Conservation (phyloP, 1,140 invertebrate species). For the Triops longicaudatus region DNA sequence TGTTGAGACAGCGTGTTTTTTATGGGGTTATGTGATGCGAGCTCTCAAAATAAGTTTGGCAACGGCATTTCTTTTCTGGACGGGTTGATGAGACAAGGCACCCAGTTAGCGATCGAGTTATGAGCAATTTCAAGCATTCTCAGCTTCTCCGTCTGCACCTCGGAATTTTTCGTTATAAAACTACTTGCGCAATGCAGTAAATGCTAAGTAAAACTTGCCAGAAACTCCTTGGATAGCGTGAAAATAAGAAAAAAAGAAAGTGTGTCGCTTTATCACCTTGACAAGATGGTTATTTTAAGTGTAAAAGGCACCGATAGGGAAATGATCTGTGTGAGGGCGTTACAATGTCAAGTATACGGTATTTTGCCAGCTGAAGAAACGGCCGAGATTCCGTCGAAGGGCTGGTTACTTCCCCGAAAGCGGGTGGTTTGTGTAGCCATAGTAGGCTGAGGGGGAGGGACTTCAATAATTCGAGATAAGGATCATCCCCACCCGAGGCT, state of each 20-base stretch:
- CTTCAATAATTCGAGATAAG: background rate
- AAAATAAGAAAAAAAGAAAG: background rate
- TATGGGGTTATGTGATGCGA: background rate
- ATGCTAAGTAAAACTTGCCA: background rate
- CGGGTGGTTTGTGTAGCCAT: too few relatives aligned
- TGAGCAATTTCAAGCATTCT: background rate
- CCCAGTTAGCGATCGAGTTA: constrained; percentile 1
- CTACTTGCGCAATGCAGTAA: background rate
- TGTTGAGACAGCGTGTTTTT: background rate
- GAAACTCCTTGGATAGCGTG: background rate
- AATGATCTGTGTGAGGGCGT: background rate
- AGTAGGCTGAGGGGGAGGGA: background rate
- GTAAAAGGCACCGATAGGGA: background rate
- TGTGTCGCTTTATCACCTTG: background rate
- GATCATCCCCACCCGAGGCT: background rate
- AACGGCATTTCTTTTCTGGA: background rate
- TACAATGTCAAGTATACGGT: background rate
- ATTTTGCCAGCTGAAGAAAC: background rate
- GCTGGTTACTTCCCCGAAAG: too few relatives aligned
- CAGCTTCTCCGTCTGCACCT: background rate
- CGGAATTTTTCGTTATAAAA: background rate
- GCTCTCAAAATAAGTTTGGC: constrained; percentile 15
- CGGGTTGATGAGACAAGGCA: constrained; percentile 14
- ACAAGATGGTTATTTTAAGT: background rate
- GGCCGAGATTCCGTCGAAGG: background rate